phyloP scores from a whole-genome alignment of 2,797 vertebrate genomes.

The Artibeus lituratus region DNA sequence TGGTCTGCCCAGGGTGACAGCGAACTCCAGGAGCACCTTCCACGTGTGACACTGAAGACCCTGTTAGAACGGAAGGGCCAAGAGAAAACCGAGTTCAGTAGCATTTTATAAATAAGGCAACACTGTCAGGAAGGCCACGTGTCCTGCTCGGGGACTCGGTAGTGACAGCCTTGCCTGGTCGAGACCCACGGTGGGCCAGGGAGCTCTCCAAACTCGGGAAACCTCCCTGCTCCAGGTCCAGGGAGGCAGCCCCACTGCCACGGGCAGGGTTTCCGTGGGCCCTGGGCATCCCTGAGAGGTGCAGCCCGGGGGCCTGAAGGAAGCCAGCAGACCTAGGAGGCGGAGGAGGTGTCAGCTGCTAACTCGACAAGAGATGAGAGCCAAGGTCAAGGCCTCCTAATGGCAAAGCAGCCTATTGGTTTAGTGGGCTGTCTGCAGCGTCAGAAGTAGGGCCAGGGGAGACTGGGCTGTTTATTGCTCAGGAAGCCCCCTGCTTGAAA shows the following conservation, averaged over 20 bases:
- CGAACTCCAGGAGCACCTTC: background rate
- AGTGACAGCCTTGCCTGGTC: background rate
- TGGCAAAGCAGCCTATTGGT: slow-evolving; percentile 81
- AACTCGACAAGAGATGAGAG: slow-evolving; percentile 74
- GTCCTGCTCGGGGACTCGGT: background rate
- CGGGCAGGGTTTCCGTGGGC: too few species aligned
- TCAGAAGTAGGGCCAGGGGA: slow-evolving; percentile 39
- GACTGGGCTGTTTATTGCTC: slow-evolving; percentile 76
- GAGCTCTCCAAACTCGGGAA: background rate
- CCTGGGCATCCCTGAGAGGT: too few species aligned
- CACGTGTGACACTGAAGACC: background rate
- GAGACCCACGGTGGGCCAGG: background rate
- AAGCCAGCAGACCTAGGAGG: slow-evolving; percentile 13
- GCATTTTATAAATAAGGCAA: background rate
- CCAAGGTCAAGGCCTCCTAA: slow-evolving; percentile 77
- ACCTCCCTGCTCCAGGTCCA: background rate
- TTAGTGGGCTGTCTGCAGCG: slow-evolving; percentile 73
- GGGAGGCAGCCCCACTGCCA: fast-evolving
- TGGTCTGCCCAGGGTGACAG: background rate
- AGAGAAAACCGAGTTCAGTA: too few species aligned
- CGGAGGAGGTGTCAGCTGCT: slow-evolving; percentile 71
- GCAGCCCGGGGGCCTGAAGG: background rate
- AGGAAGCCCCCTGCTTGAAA: slow-evolving; percentile 77
- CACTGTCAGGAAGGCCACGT: background rate
- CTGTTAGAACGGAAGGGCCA: background rate